Evolutionary conservation across 23 tunicate genomes (phyloP), one percentile per base, ranked within the genome.

Genomic region (Ciona savignyi): DNA sequence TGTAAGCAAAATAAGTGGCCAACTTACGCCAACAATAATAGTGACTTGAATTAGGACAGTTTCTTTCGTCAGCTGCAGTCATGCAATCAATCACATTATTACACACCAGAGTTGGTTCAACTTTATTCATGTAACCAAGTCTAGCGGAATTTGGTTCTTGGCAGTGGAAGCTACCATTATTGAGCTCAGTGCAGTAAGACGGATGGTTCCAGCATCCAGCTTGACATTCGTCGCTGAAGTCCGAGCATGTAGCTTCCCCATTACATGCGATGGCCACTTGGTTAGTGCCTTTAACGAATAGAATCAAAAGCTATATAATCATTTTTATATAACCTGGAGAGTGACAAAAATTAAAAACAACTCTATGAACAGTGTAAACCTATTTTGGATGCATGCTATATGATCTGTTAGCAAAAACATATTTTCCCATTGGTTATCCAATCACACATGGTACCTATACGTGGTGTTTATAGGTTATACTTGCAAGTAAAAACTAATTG

Each of bases 11-110:
- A n/a, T n/a, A n/a, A n/a, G n/a, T n/a, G n/a, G 20, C 29, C 23
- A 2, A n/a, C 81, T 83, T 69, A 89, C 96, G 63, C 77, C 74
- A 68, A 32, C 96, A 89, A 32, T 89, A 89, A 64, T 77, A 89
- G 72, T 83, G 96, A 19, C 79, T 48, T 27, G 85, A 29, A 1
- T 72, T 67, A 1, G 80, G 73, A 73, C 96, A 89, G 26, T 32
- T 33, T 0, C 33, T 33, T 51, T 89, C 96, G 49, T 89, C 96
- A 19, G 69, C 66, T 21, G 15, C 42, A 73, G 23, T 74, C 29
- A 23, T 25, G 65, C 96, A 89, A 68, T 89, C 77, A 22, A 74
- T 51, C 2, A 32, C 78, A 35, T 68, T 51, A 35, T 89, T 70
- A 68, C 96, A 83, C 15, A 89, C 74, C 62, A 77, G 79, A 6